A percentile compares a stretch with the other conserved stretches of the same genome.
phyloP scores from a whole-genome alignment of 2,113 vertebrate species.

The Gymnocephalus cernua region DNA sequence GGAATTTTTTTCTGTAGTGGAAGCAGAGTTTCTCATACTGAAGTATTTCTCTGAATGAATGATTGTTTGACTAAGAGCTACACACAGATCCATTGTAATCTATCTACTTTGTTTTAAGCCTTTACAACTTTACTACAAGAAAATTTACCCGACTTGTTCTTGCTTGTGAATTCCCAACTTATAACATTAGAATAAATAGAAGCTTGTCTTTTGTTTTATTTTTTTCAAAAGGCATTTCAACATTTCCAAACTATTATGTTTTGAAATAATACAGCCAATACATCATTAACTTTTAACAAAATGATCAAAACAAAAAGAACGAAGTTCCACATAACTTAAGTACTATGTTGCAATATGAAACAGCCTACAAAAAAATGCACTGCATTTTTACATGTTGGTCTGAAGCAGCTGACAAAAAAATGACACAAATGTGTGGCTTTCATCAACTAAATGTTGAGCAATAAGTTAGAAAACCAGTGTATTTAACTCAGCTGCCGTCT shows the following conservation, averaged over 20 bases:
- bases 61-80: background rate
- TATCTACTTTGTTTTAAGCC: background rate
- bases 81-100: background rate
- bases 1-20: background rate
- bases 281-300: slow-evolving; percentile 22
- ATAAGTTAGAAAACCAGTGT: background rate
- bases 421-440: slow-evolving; percentile 6
- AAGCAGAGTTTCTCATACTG: background rate
- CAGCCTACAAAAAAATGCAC: slow-evolving; percentile 26
- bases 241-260: slow-evolving; percentile 9
- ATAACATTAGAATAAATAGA: background rate
- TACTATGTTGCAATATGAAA: background rate
- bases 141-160: background rate
- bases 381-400: slow-evolving; percentile 14
- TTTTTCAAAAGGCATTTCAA: slow-evolving; percentile 47
- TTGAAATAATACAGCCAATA: slow-evolving; percentile 12
- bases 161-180: background rate
- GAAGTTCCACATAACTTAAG: slow-evolving; percentile 16
- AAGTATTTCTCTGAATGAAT: slow-evolving; percentile 4
- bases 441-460: background rate
- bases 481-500: background rate
- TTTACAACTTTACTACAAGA: background rate
- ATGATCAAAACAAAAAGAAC: slow-evolving; percentile 1
- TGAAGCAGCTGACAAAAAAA: slow-evolving; percentile 6
- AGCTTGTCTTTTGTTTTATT: background rate